phyloP scores from a whole-genome alignment of 1,140 invertebrate species.

The Ephestia elutella region DNA sequence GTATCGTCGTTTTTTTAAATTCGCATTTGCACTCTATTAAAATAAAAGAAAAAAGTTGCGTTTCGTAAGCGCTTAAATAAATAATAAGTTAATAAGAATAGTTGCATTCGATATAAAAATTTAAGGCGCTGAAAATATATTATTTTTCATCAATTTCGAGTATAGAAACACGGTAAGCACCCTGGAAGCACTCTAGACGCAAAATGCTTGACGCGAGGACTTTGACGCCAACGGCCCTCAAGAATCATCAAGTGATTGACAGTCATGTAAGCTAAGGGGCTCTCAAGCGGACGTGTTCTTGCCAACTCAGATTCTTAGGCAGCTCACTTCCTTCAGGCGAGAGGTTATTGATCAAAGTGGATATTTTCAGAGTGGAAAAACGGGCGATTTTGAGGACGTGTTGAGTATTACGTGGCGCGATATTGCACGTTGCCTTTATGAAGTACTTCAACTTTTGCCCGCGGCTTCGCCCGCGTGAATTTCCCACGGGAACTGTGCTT shows the following conservation, averaged over 20 bases:
- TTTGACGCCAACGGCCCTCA: neutral
- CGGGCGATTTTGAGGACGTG: neutral
- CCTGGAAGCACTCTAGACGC: neutral
- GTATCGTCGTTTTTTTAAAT: too few relatives aligned
- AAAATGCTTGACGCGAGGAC: neutral
- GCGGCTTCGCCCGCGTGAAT: too few relatives aligned
- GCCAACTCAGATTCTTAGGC: conserved; percentile 4
- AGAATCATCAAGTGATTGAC: neutral
- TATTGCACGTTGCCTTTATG: neutral
- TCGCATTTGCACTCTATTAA: too few relatives aligned
- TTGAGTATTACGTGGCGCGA: neutral
- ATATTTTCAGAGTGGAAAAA: conserved; percentile 1
- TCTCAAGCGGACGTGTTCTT: conserved; percentile 3
- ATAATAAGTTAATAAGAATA: too few relatives aligned
- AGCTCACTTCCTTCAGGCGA: neutral
- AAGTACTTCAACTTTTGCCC: too few relatives aligned
- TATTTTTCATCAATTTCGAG: neutral
- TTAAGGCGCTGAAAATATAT: neutral
- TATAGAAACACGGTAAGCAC: neutral
- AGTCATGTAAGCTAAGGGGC: neutral
- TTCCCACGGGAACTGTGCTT: too few relatives aligned
- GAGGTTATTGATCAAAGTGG: conserved; percentile 3
- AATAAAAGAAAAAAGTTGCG: too few relatives aligned
- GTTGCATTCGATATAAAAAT: neutral
- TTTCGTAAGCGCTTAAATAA: too few relatives aligned